A percentile compares a stretch with the other conserved stretches of the same genome.
These are phyloP conservation scores for Trematomus bernacchii DNA, from an alignment of 2,797 vertebrate species.

Conservation along the genomic window DNA sequence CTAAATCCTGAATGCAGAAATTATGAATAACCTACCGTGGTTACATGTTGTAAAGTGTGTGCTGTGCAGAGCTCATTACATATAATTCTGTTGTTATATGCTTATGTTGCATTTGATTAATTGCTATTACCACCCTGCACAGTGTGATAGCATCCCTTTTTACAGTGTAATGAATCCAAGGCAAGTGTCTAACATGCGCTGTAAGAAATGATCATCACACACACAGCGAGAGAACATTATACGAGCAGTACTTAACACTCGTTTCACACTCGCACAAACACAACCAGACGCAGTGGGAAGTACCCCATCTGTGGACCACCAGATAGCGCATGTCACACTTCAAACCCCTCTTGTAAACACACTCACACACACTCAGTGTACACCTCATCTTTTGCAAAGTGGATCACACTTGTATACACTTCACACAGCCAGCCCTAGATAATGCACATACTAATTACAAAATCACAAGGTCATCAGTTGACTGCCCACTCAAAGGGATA, in stretches of 20 bases:
- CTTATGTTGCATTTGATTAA: slow-evolving; percentile 30
- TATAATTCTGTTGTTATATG: neutral
- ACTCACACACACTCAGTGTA: neutral
- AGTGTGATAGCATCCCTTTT: slow-evolving; percentile 10
- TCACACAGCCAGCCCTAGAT: slow-evolving; percentile 11
- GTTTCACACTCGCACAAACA: slow-evolving; percentile 24
- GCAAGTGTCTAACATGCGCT: slow-evolving; percentile 27
- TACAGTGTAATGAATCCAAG: slow-evolving; percentile 17
- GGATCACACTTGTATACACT: slow-evolving; percentile 19
- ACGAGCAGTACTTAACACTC: slow-evolving; percentile 37
- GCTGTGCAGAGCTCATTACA: neutral
- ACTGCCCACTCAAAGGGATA: slow-evolving; percentile 32
- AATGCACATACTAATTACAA: slow-evolving; percentile 42
- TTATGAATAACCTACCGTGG: neutral
- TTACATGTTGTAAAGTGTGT: neutral
- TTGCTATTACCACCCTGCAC: slow-evolving; percentile 5
- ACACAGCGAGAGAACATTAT: slow-evolving; percentile 26
- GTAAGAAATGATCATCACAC: slow-evolving; percentile 43
- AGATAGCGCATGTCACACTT: slow-evolving; percentile 53
- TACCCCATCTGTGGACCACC: slow-evolving; percentile 37
- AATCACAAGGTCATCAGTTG: slow-evolving; percentile 47
- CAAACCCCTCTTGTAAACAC: slow-evolving; percentile 6
- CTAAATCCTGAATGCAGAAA: neutral
- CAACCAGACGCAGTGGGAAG: slow-evolving; percentile 43
- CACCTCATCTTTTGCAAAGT: slow-evolving; percentile 19